Evolutionary conservation across 2,888 invertebrate genomes (phyloP).

Genomic region (Drosophila falleni): DNA sequence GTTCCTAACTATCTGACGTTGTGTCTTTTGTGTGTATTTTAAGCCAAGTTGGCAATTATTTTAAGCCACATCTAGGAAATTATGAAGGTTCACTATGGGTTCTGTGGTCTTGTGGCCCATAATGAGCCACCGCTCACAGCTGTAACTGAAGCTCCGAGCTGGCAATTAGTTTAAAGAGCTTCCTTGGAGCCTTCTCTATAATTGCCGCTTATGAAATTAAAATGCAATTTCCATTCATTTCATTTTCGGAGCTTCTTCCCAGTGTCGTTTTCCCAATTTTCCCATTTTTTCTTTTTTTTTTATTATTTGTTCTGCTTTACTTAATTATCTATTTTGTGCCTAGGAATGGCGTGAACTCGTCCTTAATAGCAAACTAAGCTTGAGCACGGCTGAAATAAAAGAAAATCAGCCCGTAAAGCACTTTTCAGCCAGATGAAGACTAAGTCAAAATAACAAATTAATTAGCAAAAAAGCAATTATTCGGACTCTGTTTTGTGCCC

Average conservation of each 20-base stretch:
- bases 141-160: neutral
- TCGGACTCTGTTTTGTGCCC: slow-evolving; percentile 58
- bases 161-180: slow-evolving; percentile 69
- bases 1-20: slow-evolving; percentile 52
- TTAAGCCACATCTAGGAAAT: slow-evolving; percentile 80
- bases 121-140: slow-evolving; percentile 38
- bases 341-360: slow-evolving; percentile 40
- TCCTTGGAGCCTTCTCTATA: slow-evolving; percentile 16
- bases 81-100: slow-evolving; percentile 81
- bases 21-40: slow-evolving; percentile 65
- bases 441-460: slow-evolving; percentile 84
- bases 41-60: slow-evolving; percentile 82
- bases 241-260: slow-evolving; percentile 10
- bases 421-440: slow-evolving; percentile 46
- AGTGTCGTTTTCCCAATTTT: neutral
- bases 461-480: slow-evolving; percentile 85
- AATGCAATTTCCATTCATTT: slow-evolving; percentile 70
- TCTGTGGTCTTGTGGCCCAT: slow-evolving; percentile 38
- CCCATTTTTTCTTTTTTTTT: slow-evolving; percentile 4
- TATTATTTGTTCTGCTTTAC: slow-evolving; percentile 40
- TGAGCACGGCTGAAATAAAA: slow-evolving; percentile 29
- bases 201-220: slow-evolving; percentile 76
- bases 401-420: slow-evolving; percentile 42
- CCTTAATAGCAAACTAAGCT: slow-evolving; percentile 66
- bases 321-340: slow-evolving; percentile 72